A percentile compares a stretch with the other conserved stretches of the same genome.
Evolutionary conservation across 2,888 invertebrate genomes (phyloP).

Genomic region (Eilema caniola): DNA sequence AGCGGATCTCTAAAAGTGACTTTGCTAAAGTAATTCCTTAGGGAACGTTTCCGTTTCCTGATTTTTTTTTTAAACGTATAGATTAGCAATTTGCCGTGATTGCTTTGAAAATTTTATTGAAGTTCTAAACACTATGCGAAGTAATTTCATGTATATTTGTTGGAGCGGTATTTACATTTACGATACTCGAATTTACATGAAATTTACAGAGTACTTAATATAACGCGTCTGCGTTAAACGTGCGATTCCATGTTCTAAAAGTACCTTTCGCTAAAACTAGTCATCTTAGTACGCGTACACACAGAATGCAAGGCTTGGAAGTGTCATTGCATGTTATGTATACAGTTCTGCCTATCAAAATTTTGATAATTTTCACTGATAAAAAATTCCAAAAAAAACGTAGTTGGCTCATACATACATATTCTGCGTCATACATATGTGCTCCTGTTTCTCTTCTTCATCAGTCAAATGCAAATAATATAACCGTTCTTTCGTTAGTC

Average conservation of each 20-base stretch:
- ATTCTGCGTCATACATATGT: neutral
- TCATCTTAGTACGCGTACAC: no score
- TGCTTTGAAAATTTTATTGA: constrained; percentile 27
- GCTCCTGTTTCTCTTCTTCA: neutral
- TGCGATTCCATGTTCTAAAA: no score
- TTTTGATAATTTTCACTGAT: neutral
- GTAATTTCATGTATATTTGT: constrained; percentile 25
- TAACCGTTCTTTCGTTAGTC: neutral
- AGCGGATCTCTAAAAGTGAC: constrained; percentile 52
- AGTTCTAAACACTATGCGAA: constrained; percentile 1
- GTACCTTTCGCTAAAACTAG: no score
- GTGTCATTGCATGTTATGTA: no score
- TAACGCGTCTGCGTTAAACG: no score
- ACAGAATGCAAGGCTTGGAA: no score
- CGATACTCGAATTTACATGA: no score
- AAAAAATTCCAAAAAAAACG: neutral
- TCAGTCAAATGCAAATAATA: constrained; percentile 3
- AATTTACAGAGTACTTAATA: no score
- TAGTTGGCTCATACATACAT: neutral
- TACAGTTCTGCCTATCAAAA: neutral
- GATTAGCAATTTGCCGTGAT: constrained; percentile 31
- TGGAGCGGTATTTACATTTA: neutral
- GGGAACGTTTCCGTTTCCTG: constrained; percentile 40
- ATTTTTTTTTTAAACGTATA: constrained; percentile 40
- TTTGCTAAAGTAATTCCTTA: constrained; percentile 45